phyloP scores from a whole-genome alignment of 92 coral and sea anemone species.

The Parazoanthus atlanticus region DNA sequence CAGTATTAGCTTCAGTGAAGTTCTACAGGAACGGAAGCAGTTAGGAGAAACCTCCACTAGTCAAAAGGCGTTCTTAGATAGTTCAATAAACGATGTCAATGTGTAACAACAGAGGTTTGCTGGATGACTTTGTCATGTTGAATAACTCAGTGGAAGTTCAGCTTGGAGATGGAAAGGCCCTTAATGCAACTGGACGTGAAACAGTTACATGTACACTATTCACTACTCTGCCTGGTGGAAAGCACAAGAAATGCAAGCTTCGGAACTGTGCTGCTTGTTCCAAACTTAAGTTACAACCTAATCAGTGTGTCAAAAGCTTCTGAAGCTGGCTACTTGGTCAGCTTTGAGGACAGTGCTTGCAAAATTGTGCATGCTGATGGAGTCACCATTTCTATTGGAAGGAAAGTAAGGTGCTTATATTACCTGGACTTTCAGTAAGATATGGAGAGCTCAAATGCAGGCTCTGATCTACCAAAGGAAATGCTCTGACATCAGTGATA shows the following conservation, averaged over 20 bases:
- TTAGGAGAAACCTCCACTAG: constrained; percentile 31
- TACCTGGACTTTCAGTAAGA: constrained; percentile 50
- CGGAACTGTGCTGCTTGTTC: constrained; percentile 61
- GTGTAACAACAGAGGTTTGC: too few relatives aligned
- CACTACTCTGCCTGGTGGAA: not conserved
- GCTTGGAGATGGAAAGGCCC: constrained; percentile 48
- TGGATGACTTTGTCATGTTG: too few relatives aligned
- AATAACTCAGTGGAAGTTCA: constrained; percentile 57
- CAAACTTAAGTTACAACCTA: constrained; percentile 49
- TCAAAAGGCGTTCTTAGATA: constrained; percentile 10
- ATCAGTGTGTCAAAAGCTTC: constrained; percentile 60
- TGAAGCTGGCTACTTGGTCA: not conserved
- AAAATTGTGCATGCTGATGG: constrained; percentile 17
- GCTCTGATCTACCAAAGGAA: constrained; percentile 32
- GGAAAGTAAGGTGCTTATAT: constrained; percentile 54
- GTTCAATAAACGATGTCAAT: too few relatives aligned
- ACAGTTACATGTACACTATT: constrained; percentile 39
- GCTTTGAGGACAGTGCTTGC: not conserved
- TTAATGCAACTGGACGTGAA: constrained; percentile 61
- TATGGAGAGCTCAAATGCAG: constrained; percentile 34
- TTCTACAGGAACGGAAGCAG: constrained; percentile 4
- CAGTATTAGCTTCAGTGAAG: not conserved
- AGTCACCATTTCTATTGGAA: constrained; percentile 50
- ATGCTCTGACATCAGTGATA: constrained; percentile 59
- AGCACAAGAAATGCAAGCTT: constrained; percentile 45